phyloP scores from a whole-genome alignment of 2,797 vertebrate species.

The Darevskia mixta region DNA sequence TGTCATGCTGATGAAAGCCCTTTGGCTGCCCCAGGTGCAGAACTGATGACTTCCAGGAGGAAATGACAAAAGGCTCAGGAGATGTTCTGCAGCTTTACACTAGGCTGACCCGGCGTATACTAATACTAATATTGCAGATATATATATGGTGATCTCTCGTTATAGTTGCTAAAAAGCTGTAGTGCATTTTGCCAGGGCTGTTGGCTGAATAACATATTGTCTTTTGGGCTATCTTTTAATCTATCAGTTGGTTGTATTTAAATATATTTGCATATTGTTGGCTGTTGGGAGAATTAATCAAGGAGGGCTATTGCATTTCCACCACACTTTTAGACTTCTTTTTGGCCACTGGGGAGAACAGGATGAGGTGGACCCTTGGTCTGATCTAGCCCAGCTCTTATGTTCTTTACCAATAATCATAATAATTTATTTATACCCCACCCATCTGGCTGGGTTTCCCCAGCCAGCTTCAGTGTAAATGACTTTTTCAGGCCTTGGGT shows the following conservation, averaged over 20 bases:
- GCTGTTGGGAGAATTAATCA: too few species aligned
- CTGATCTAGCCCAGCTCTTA: not conserved
- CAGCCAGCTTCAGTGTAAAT: not conserved
- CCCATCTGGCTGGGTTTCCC: too few species aligned
- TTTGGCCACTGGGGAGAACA: not conserved
- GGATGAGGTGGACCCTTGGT: not conserved
- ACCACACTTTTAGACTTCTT: not conserved
- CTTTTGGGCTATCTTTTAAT: not conserved
- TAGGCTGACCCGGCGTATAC: not conserved
- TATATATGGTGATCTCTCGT: not conserved
- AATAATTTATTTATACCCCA: too few species aligned
- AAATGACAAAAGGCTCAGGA: not conserved
- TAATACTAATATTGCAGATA: not conserved
- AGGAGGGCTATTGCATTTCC: not conserved
- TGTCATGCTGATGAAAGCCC: not conserved
- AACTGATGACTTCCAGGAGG: not conserved
- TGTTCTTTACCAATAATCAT: not conserved
- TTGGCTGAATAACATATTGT: not conserved
- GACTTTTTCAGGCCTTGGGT: not conserved
- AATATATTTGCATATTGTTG: not conserved
- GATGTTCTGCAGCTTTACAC: not conserved
- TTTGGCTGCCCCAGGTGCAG: slow-evolving; percentile 8
- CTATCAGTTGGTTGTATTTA: too few species aligned
- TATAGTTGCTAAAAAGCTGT: not conserved
- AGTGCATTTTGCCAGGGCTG: not conserved